These are phyloP conservation scores for Lagopus leucura DNA, from an alignment of 2,113 vertebrate genomes.

Conservation along the genomic window DNA sequence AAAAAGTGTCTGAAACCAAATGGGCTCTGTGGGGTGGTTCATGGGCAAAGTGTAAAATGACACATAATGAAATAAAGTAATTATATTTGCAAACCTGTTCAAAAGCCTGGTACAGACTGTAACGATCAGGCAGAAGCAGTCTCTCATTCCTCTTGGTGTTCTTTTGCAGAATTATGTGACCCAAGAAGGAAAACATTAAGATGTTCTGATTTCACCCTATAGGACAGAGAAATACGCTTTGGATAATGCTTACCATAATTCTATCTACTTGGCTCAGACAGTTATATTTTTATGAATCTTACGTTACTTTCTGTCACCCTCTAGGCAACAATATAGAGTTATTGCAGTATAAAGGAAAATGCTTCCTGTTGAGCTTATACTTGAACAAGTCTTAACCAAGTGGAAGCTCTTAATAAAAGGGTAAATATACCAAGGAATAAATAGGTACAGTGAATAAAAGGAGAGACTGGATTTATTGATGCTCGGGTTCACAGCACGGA, in stretches of 20 bases:
- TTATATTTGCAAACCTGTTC: slow-evolving; percentile 63
- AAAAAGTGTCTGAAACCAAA: slow-evolving; percentile 33
- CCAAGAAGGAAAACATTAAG: slow-evolving; percentile 69
- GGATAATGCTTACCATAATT: slow-evolving; percentile 70
- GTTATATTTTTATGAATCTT: slow-evolving; percentile 76
- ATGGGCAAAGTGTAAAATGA: slow-evolving; percentile 57
- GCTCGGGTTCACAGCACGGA: background rate
- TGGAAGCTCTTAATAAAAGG: slow-evolving; percentile 69
- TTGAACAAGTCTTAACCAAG: slow-evolving; percentile 51
- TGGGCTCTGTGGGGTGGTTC: slow-evolving; percentile 40
- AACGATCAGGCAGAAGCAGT: slow-evolving; percentile 26
- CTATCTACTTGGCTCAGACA: slow-evolving; percentile 68
- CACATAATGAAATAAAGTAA: slow-evolving; percentile 63
- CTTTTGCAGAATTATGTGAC: slow-evolving; percentile 64
- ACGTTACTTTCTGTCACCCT: slow-evolving; percentile 74
- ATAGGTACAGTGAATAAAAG: slow-evolving; percentile 49
- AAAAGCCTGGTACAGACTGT: slow-evolving; percentile 34
- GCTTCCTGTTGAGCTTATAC: slow-evolving; percentile 59
- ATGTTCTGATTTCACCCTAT: slow-evolving; percentile 72
- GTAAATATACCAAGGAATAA: slow-evolving; percentile 64
- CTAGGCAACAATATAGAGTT: slow-evolving; percentile 75
- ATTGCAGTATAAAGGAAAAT: slow-evolving; percentile 75
- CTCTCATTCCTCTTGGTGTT: slow-evolving; percentile 52
- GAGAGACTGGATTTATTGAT: slow-evolving; percentile 13
- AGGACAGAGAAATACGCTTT: slow-evolving; percentile 64